Conservation (phyloP, 2,113 vertebrate species). For the Caranx melampygus region DNA sequence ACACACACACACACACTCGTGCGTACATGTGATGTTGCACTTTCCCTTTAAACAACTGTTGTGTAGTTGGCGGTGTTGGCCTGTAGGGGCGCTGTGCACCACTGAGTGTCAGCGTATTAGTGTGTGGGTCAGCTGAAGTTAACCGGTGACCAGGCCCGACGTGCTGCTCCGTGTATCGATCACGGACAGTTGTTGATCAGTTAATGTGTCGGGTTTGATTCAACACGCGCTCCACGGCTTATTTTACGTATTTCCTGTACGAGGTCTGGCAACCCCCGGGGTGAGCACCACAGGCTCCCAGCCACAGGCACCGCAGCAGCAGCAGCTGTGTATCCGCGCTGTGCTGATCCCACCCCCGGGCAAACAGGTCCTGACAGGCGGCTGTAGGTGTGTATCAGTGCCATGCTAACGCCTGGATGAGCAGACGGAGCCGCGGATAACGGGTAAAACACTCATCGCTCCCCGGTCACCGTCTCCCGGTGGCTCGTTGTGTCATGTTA, state of each 20-base stretch:
- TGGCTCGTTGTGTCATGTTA: background rate
- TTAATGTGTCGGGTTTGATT: rapidly evolving
- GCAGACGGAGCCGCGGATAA: constrained; percentile 13
- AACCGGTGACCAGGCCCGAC: background rate
- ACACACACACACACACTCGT: no score
- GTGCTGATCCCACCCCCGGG: constrained; percentile 24
- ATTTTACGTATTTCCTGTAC: background rate
- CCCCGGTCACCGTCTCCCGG: background rate
- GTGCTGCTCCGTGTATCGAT: background rate
- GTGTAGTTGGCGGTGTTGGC: background rate
- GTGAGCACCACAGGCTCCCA: no score
- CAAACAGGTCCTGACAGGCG: constrained; percentile 24
- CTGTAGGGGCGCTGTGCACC: background rate
- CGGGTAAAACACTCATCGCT: constrained; percentile 20
- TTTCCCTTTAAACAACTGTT: no score
- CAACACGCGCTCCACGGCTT: background rate
- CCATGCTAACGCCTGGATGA: constrained; percentile 56
- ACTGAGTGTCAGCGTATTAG: background rate
- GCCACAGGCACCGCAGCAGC: no score
- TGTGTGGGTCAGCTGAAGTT: background rate
- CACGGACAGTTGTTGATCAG: background rate
- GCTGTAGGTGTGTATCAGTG: constrained; percentile 2
- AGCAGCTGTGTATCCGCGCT: constrained; percentile 3
- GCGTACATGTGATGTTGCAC: no score
- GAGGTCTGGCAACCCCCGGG: constrained; percentile 18